Base-by-base conservation (phyloP, 2,797 vertebrate species). In the Poeciliopsis turneri region DNA sequence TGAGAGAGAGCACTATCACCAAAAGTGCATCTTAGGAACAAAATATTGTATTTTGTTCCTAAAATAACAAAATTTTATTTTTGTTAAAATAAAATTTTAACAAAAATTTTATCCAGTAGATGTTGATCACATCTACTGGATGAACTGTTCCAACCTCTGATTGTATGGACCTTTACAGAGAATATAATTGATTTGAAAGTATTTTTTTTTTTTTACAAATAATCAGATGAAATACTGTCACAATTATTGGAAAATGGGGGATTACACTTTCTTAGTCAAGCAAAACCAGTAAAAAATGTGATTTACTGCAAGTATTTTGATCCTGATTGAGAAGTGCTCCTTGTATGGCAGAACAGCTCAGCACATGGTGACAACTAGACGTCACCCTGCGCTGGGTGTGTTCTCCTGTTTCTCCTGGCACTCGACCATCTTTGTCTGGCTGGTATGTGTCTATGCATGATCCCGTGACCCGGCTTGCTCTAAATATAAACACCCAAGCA, bases 21-120 rank as follows among this genome's bases (percentile, higher is more conserved):
- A 89, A 89, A 95, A 95, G 94, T 95, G 94, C 95, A 92, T 94
- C 94, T 78, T 85, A 82, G 57, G 81, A 84, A 82, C 80, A 79
- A 43, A 83, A 45, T 41, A n/a, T 69, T 43, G 66, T 15, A 13
- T 69, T 69, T 85, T 71, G 36, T 39, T 39, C n/a, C n/a, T n/a
- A n/a, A n/a, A n/a, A n/a, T n/a, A n/a, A n/a, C n/a, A n/a, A n/a
- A n/a, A n/a, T n/a, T n/a, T n/a, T n/a, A n/a, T n/a, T n/a, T n/a
- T n/a, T n/a, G n/a, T n/a, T n/a, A n/a, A n/a, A n/a, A n/a, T n/a
- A n/a, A n/a, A n/a, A n/a, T n/a, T n/a, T n/a, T n/a, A n/a, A n/a
- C n/a, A n/a, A n/a, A n/a, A n/a, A n/a, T n/a, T n/a, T n/a, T n/a
- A n/a, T n/a, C n/a, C n/a, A n/a, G n/a, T n/a, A n/a, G n/a, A n/a